A percentile compares a stretch with the other conserved stretches of the same genome.
These are phyloP conservation scores for Mechanitis messenoides DNA, from an alignment of 2,888 invertebrate genomes.

Conservation along the genomic window DNA sequence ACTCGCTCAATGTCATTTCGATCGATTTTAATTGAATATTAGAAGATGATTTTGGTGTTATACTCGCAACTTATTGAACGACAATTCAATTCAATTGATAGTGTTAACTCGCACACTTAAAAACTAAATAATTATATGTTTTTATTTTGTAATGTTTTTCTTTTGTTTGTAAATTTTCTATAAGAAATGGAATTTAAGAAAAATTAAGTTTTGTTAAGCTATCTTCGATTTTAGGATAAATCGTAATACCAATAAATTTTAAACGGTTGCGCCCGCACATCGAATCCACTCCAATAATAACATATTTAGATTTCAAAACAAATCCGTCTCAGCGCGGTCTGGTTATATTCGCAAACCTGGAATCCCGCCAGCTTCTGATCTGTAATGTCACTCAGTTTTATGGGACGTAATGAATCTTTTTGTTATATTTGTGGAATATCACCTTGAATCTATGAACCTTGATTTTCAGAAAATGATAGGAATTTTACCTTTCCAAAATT, in stretches of 20 bases:
- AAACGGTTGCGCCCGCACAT: conserved; percentile 12
- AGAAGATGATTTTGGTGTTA: not conserved
- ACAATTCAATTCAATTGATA: not conserved
- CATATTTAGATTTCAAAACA: conserved; percentile 36
- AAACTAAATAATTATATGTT: not conserved
- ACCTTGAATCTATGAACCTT: conserved; percentile 8
- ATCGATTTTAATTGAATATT: conserved; percentile 12
- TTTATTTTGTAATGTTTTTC: too few relatives aligned
- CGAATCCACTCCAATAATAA: conserved; percentile 30
- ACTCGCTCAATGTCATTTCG: conserved; percentile 13
- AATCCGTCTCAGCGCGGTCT: conserved; percentile 42
- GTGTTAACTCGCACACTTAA: not conserved
- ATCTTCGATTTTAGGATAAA: too few relatives aligned
- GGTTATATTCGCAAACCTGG: conserved; percentile 31
- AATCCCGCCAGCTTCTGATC: conserved; percentile 25
- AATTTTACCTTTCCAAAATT: too few relatives aligned
- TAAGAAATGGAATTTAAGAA: too few relatives aligned
- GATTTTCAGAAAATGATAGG: not conserved
- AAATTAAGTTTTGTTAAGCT: too few relatives aligned
- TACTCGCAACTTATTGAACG: too few relatives aligned
- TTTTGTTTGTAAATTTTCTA: too few relatives aligned
- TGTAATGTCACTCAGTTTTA: conserved; percentile 25
- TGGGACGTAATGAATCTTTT: conserved; percentile 15
- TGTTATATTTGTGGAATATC: conserved; percentile 14
- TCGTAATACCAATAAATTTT: conserved; percentile 4